phyloP scores from a whole-genome alignment of 2,113 vertebrate species.

The Lophotis ruficrista region DNA sequence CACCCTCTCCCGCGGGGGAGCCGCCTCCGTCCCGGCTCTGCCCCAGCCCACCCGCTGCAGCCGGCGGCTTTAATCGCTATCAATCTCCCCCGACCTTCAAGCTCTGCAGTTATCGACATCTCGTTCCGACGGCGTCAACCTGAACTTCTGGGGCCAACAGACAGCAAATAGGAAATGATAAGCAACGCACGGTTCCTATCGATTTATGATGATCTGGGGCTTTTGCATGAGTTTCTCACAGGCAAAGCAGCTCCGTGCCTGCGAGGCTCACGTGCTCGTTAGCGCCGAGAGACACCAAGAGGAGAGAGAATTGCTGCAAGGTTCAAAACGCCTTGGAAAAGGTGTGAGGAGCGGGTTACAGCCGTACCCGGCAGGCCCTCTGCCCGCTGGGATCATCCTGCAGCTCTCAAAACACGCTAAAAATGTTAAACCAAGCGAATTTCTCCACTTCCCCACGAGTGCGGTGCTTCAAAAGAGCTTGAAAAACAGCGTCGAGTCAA shows the following conservation, averaged over 20 bases:
- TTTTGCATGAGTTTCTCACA: conserved; percentile 37
- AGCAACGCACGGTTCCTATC: conserved; percentile 34
- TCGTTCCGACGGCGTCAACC: conserved; percentile 34
- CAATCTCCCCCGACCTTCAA: conserved; percentile 10
- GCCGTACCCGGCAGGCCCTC: neutral
- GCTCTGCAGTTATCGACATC: conserved; percentile 42
- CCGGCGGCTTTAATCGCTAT: neutral
- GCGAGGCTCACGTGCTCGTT: fast-evolving
- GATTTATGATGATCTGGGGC: conserved; percentile 57
- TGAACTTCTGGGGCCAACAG: conserved; percentile 45
- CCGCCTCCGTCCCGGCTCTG: neutral
- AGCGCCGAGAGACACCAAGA: neutral
- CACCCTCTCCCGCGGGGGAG: neutral
- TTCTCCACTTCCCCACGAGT: fast-evolving
- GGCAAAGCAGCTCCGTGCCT: neutral
- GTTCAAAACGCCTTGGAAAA: neutral
- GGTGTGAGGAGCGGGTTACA: neutral
- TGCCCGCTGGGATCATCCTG: neutral
- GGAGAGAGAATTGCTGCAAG: neutral
- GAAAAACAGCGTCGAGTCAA: neutral
- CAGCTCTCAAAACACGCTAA: neutral
- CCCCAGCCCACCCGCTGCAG: neutral
- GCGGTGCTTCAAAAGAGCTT: neutral
- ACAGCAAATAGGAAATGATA: conserved; percentile 47
- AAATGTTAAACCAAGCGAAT: neutral